phyloP scores from a whole-genome alignment of 1,140 invertebrate genomes.

The Drosophila repletoides region DNA sequence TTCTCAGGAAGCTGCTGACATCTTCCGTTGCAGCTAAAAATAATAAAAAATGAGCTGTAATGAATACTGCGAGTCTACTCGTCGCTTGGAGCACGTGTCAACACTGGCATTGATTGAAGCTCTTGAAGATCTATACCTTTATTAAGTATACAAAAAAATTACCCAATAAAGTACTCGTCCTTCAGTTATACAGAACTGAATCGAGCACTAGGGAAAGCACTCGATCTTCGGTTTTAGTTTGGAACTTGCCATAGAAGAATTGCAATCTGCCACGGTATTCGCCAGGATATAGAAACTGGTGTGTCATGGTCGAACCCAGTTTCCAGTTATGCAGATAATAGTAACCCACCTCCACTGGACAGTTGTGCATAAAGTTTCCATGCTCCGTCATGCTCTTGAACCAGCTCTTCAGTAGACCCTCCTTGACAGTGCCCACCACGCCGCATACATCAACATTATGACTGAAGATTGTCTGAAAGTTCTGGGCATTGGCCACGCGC shows the following conservation, averaged over 20 bases:
- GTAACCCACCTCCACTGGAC: conserved; percentile 49
- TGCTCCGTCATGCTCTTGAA: conserved; percentile 55
- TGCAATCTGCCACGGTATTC: conserved; percentile 40
- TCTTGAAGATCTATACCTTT: conserved; percentile 13
- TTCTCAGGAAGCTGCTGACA: conserved; percentile 29
- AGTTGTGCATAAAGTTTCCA: conserved; percentile 61
- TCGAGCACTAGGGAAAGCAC: conserved; percentile 4
- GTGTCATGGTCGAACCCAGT: conserved; percentile 46
- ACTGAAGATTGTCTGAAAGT: conserved; percentile 57
- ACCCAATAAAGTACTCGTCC: neutral
- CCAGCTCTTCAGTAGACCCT: conserved; percentile 58
- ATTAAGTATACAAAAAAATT: conserved; percentile 3
- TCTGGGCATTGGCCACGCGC: conserved; percentile 60
- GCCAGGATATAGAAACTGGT: conserved; percentile 59
- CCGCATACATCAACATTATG: conserved; percentile 56
- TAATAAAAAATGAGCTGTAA: conserved; percentile 19
- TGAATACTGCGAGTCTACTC: conserved; percentile 37
- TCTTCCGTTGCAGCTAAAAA: conserved; percentile 25
- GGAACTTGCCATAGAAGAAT: conserved; percentile 64
- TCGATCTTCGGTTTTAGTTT: conserved; percentile 26
- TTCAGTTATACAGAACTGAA: conserved; percentile 6
- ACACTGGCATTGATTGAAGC: conserved; percentile 35
- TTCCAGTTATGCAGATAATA: conserved; percentile 60
- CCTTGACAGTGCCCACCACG: conserved; percentile 44
- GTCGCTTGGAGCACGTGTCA: conserved; percentile 43